Percentiles rank a stretch among this genome's conserved stretches.
phyloP scores from a whole-genome alignment of 2,113 vertebrate species.

The Brienomyrus longianalis region DNA sequence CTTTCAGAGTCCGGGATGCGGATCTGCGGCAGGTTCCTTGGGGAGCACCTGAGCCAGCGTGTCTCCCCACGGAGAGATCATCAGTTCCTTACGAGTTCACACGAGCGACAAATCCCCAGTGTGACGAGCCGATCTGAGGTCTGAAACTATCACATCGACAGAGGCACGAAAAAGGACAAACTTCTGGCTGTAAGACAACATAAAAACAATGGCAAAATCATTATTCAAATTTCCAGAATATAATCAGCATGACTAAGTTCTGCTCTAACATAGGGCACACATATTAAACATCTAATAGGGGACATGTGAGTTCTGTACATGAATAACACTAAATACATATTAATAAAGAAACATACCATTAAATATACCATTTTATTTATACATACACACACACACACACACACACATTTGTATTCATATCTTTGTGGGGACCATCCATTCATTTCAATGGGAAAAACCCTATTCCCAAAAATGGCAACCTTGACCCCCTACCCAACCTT shows the following conservation, averaged over 20 bases:
- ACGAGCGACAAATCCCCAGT: background rate
- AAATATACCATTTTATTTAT: background rate
- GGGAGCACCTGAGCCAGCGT: background rate
- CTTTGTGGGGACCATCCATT: background rate
- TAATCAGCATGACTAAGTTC: background rate
- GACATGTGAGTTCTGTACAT: background rate
- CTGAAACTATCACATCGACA: background rate
- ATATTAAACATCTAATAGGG: background rate
- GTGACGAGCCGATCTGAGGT: background rate
- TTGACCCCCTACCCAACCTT: background rate
- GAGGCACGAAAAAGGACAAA: background rate
- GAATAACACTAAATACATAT: background rate
- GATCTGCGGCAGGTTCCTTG: background rate
- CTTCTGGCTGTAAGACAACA: constrained; percentile 25
- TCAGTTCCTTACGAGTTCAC: background rate
- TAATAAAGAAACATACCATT: background rate
- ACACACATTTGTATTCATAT: background rate
- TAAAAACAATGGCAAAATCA: constrained; percentile 56
- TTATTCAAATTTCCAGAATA: background rate
- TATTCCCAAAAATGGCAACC: background rate
- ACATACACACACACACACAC: background rate
- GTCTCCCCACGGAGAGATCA: background rate
- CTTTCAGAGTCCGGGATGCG: background rate
- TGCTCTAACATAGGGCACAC: background rate
- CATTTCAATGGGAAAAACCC: background rate